Conservation (phyloP, 2,113 vertebrate genomes). For the Labeo catla region DNA sequence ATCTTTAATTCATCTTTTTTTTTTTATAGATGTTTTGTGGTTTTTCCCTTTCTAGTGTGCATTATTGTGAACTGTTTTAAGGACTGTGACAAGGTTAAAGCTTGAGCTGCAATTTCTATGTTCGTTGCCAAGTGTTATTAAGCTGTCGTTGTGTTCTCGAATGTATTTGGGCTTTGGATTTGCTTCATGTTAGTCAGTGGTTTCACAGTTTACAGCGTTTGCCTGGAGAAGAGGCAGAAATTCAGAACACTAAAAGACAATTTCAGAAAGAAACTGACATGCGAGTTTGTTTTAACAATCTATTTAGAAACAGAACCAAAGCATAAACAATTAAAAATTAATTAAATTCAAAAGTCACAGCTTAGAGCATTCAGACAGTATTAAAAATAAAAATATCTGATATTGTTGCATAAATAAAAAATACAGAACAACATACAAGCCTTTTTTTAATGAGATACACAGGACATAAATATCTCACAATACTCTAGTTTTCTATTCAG, state of each 20-base stretch:
- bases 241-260: conserved; percentile 1
- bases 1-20: background rate
- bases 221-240: background rate
- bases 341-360: conserved; percentile 8
- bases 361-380: background rate
- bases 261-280: background rate
- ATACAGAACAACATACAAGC: background rate
- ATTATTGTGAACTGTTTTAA: conserved; percentile 2
- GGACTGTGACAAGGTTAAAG: conserved; percentile 41
- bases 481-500: conserved; percentile 24
- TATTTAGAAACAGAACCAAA: conserved; percentile 46
- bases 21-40: background rate
- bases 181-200: conserved; percentile 22
- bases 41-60: background rate
- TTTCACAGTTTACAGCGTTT: background rate
- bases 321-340: conserved; percentile 13
- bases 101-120: conserved; percentile 23
- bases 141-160: conserved; percentile 27
- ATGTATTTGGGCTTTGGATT: conserved; percentile 5
- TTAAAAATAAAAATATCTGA: conserved; percentile 4
- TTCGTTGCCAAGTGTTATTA: conserved; percentile 9
- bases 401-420: conserved; percentile 23
- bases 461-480: conserved; percentile 21
- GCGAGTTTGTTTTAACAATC: background rate
- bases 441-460: background rate